Evolutionary conservation across 2,888 invertebrate genomes (phyloP), one percentile per base, ranked within the genome.

Genomic region (Folsomia candida): DNA sequence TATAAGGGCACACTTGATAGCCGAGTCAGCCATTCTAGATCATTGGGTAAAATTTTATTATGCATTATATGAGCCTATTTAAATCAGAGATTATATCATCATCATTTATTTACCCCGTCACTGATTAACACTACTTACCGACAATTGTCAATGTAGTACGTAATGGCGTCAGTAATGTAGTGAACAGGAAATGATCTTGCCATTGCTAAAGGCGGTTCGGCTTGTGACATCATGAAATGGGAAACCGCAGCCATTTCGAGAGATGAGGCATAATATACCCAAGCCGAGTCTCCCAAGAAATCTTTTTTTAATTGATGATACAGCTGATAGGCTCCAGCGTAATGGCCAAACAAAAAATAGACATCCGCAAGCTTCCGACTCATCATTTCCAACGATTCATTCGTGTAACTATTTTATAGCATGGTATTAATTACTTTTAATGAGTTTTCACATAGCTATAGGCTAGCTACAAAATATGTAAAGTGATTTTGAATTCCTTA

Each of bases 231-330:
- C 79, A 79, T 79, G 67, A 79, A 79, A 71, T 79, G 79, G 20
- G 95, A 90, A 28, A 97, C 84, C 14, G 93, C 93, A 4, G 97
- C 96, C 97, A 97, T 97, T 86, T 96, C 97, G 63, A 97, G 85
- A 3, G 98, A 96, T 11, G 97, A 96, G 0, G 98, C 97, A 84
- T 93, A 97, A 83, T 97, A 93, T 28, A 97, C 87, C 97, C 97
- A 97, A 0, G 98, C 98, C 78, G 95, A 93, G 83, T 99, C 98
- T 1, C 92, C 92, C 82, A 92, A 93, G 83, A 98, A 98, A 83
- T 99, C 99, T 67, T 96, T 88, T 84, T 98, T 98, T n/a, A 96
- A 94, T 57, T 92, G 90, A 84, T 98, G 96, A 85, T 97, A 99
- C 0, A 93, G 89, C 83, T 94, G 92, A 84, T 93, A 97, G 6